Conservation (phyloP, 2,797 vertebrate genomes). For the Schizopygopsis pylzovi region DNA sequence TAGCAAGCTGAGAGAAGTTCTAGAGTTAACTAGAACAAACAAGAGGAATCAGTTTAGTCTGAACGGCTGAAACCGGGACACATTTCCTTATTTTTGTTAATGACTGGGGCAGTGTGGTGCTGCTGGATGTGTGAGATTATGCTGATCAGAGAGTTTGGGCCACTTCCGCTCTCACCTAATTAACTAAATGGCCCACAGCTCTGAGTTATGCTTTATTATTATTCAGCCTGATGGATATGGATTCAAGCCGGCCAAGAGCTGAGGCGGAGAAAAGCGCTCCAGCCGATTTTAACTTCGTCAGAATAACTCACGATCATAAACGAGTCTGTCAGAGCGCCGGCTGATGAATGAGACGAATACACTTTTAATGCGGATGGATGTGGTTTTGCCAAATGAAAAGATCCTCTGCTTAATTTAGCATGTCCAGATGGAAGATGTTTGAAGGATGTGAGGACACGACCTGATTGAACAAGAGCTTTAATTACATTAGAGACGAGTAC, state of each 20-base stretch:
- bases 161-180: slow-evolving; percentile 27
- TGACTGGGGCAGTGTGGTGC: neutral
- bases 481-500: neutral
- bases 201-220: slow-evolving; percentile 42
- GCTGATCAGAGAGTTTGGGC: neutral
- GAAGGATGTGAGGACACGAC: neutral
- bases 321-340: slow-evolving; percentile 66
- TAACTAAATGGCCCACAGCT: slow-evolving; percentile 35
- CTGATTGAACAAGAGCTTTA: neutral
- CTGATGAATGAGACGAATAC: slow-evolving; percentile 62
- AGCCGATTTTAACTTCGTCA: slow-evolving; percentile 47
- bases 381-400: slow-evolving; percentile 58
- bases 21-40: neutral
- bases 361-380: slow-evolving; percentile 66
- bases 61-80: neutral
- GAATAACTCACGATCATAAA: slow-evolving; percentile 69
- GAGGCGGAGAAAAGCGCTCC: neutral
- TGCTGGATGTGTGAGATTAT: slow-evolving; percentile 5
- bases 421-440: neutral
- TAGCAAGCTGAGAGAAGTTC: neutral
- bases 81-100: too few relatives aligned
- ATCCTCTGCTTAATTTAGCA: slow-evolving; percentile 55
- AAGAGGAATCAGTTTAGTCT: neutral
- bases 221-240: slow-evolving; percentile 30
- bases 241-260: slow-evolving; percentile 32